Evolutionary conservation across 1,140 invertebrate species (phyloP).

Genomic region (Drosophila kepulauana): DNA sequence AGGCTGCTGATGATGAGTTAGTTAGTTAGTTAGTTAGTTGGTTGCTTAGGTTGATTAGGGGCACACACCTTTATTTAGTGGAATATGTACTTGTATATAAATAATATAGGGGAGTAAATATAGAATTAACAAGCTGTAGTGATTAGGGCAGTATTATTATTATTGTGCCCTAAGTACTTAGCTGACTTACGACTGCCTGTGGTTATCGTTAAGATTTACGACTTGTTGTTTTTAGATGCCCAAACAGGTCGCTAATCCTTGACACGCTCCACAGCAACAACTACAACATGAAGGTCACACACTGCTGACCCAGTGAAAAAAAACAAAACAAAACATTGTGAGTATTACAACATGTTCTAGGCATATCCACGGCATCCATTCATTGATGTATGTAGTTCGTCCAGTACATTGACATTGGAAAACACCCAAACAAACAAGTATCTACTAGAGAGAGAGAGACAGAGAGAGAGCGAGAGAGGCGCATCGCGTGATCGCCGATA

Average conservation of each 20-base stretch:
- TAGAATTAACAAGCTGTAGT: slow-evolving; percentile 5
- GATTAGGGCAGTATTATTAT: slow-evolving; percentile 13
- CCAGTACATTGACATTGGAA: slow-evolving; percentile 56
- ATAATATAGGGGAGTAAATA: slow-evolving; percentile 5
- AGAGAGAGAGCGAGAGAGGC: background rate
- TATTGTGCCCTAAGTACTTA: background rate
- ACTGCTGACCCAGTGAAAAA: slow-evolving; percentile 44
- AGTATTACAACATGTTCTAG: slow-evolving; percentile 20
- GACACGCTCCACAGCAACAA: slow-evolving; percentile 20
- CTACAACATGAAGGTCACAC: slow-evolving; percentile 32
- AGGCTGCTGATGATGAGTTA: background rate
- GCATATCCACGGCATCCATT: slow-evolving; percentile 29
- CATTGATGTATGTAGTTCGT: slow-evolving; percentile 39
- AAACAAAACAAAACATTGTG: background rate
- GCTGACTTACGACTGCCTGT: slow-evolving; percentile 2
- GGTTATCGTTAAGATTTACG: background rate
- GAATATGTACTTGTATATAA: background rate
- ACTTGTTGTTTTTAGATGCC: slow-evolving; percentile 25
- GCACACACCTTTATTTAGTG: background rate
- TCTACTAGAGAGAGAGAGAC: background rate
- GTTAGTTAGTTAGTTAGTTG: background rate
- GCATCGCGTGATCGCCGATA: slow-evolving; percentile 49
- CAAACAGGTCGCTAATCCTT: slow-evolving; percentile 29
- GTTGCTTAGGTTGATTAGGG: background rate
- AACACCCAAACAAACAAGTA: slow-evolving; percentile 2